phyloP scores from a whole-genome alignment of 2,797 vertebrate genomes.

The Sebastes cheni region DNA sequence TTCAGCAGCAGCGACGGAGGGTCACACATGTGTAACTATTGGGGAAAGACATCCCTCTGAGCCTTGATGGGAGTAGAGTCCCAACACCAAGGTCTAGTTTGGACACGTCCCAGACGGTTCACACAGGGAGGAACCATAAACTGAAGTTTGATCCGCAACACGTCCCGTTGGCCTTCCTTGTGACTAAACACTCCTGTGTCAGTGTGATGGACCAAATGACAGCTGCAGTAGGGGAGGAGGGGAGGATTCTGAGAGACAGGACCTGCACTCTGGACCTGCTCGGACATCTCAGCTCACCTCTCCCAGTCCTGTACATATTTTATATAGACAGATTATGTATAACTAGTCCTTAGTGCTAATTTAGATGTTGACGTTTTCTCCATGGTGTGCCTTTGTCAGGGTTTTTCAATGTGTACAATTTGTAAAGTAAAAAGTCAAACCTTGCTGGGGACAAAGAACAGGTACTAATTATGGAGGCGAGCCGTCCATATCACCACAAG shows the following conservation, averaged over 20 bases:
- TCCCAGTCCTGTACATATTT: conserved; percentile 70
- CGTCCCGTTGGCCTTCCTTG: conserved; percentile 6
- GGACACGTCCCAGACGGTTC: background rate
- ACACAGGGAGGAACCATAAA: background rate
- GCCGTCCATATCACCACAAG: conserved; percentile 66
- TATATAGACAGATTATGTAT: conserved; percentile 75
- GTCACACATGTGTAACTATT: background rate
- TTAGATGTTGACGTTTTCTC: conserved; percentile 81
- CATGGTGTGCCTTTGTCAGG: conserved; percentile 87
- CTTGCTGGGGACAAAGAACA: conserved; percentile 75
- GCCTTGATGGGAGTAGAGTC: background rate
- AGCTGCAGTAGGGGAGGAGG: background rate
- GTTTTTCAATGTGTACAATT: conserved; percentile 84
- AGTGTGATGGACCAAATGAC: conserved; percentile 50
- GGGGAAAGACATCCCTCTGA: background rate
- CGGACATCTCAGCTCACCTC: conserved; percentile 26
- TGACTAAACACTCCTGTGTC: conserved; percentile 29
- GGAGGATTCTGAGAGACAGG: background rate
- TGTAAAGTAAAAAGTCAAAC: conserved; percentile 75
- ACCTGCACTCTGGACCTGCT: conserved; percentile 32
- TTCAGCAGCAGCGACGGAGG: background rate
- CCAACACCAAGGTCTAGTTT: background rate
- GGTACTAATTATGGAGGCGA: conserved; percentile 82
- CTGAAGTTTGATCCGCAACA: background rate
- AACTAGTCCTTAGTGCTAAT: conserved; percentile 71